Evolutionary conservation across 2,113 vertebrate genomes (phyloP).

Genomic region (Synodontis membranacea): DNA sequence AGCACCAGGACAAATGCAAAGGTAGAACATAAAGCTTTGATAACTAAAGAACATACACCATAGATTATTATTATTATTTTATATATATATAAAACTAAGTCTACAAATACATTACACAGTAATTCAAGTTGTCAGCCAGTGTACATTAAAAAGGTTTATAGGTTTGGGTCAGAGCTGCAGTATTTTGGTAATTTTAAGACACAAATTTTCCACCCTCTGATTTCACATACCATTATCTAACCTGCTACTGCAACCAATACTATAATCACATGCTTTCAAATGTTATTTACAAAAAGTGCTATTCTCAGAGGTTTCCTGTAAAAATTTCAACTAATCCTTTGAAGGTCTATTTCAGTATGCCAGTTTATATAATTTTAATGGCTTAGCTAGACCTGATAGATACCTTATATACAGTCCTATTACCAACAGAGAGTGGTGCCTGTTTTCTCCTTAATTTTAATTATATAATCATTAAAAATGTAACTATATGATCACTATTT

Average conservation of each 20-base stretch:
- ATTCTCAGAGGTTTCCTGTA: constrained; percentile 64
- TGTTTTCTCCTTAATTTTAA: neutral
- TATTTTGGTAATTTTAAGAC: constrained; percentile 59
- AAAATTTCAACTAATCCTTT: constrained; percentile 53
- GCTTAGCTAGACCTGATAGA: constrained; percentile 47
- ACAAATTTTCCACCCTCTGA: constrained; percentile 52
- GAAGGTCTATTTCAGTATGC: constrained; percentile 47
- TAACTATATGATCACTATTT: no score
- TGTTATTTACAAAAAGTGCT: constrained; percentile 70
- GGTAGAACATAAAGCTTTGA: constrained; percentile 44
- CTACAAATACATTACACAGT: constrained; percentile 59
- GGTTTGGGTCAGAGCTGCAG: constrained; percentile 70
- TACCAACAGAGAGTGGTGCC: neutral
- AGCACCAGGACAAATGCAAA: constrained; percentile 64
- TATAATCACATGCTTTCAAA: constrained; percentile 60
- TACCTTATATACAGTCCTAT: constrained; percentile 33
- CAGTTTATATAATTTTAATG: constrained; percentile 48
- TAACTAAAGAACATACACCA: constrained; percentile 34
- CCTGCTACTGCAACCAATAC: constrained; percentile 59
- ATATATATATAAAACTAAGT: constrained; percentile 30
- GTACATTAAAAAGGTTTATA: constrained; percentile 57
- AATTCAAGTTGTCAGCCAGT: constrained; percentile 55
- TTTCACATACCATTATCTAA: constrained; percentile 11
- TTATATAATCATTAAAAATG: neutral
- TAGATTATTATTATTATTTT: neutral